phyloP scores from a whole-genome alignment of 2,888 invertebrate genomes.

The Gandaritis pyraliata region DNA sequence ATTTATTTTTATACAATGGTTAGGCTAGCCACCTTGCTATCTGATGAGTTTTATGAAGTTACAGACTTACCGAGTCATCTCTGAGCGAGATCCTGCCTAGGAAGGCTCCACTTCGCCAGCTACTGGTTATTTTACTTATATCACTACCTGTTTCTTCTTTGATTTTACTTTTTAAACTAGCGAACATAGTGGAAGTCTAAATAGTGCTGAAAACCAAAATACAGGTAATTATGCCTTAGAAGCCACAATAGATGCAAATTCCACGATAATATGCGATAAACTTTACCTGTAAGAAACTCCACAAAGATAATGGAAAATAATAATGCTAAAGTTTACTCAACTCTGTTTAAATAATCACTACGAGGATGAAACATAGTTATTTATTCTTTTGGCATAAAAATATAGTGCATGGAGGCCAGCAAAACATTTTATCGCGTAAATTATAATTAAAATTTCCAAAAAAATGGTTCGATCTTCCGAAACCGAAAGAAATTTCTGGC shows the following conservation, averaged over 20 bases:
- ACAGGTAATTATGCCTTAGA: constrained; percentile 4
- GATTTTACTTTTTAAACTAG: constrained; percentile 94
- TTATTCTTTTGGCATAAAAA: constrained; percentile 4
- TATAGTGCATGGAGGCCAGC: not conserved
- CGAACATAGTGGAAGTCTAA: constrained; percentile 87
- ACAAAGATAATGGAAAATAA: not conserved
- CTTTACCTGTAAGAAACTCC: constrained; percentile 18
- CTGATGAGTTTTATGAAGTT: not conserved
- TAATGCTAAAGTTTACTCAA: constrained; percentile 6
- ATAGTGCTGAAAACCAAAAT: constrained; percentile 35
- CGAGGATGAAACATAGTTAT: constrained; percentile 16
- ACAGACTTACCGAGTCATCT: constrained; percentile 70
- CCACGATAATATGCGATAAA: constrained; percentile 18
- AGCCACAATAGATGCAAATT: constrained; percentile 15
- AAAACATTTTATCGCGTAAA: constrained; percentile 9
- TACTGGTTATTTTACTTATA: constrained; percentile 82
- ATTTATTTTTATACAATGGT: too few species aligned
- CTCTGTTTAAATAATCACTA: constrained; percentile 3
- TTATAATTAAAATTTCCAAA: not conserved
- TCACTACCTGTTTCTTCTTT: constrained; percentile 95
- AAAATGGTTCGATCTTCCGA: too few species aligned
- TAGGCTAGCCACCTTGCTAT: not conserved
- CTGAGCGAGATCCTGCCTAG: constrained; percentile 78
- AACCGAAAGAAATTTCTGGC: too few species aligned
- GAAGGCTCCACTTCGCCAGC: constrained; percentile 79